Conservation (phyloP, 2,888 invertebrate genomes). For the Trilocha varians region DNA sequence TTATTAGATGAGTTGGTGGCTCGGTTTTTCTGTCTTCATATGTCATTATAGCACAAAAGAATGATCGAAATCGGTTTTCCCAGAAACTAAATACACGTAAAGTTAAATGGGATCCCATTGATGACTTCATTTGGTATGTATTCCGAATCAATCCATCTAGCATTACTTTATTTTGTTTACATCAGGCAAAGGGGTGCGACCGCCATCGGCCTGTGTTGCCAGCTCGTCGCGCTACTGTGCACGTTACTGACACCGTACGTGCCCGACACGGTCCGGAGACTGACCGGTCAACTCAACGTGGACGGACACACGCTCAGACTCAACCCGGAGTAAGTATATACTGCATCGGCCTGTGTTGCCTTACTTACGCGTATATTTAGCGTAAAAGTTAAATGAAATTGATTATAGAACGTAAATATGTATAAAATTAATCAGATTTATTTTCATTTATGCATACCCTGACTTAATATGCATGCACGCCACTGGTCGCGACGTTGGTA, state of each 20-base stretch:
- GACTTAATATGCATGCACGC: too few species aligned
- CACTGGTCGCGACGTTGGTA: too few species aligned
- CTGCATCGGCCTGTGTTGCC: background rate
- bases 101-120: too few species aligned
- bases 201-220: slow-evolving; percentile 85
- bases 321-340: slow-evolving; percentile 63
- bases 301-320: slow-evolving; percentile 60
- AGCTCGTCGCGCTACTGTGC: slow-evolving; percentile 79
- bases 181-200: slow-evolving; percentile 79
- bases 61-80: too few species aligned
- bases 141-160: too few species aligned
- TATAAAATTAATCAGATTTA: background rate
- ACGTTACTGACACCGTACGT: slow-evolving; percentile 91
- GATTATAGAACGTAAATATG: too few species aligned
- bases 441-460: slow-evolving; percentile 2
- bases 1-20: too few species aligned
- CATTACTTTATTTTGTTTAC: slow-evolving; percentile 3
- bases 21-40: too few species aligned
- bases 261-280: slow-evolving; percentile 82
- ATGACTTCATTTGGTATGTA: too few species aligned
- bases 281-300: slow-evolving; percentile 83
- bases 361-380: background rate
- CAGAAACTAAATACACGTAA: too few species aligned
- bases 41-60: too few species aligned
- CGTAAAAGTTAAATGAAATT: too few species aligned